A percentile compares a stretch with the other conserved stretches of the same genome.
Conservation (phyloP, 2,888 invertebrate genomes). For the Sylvicola cinctus region DNA sequence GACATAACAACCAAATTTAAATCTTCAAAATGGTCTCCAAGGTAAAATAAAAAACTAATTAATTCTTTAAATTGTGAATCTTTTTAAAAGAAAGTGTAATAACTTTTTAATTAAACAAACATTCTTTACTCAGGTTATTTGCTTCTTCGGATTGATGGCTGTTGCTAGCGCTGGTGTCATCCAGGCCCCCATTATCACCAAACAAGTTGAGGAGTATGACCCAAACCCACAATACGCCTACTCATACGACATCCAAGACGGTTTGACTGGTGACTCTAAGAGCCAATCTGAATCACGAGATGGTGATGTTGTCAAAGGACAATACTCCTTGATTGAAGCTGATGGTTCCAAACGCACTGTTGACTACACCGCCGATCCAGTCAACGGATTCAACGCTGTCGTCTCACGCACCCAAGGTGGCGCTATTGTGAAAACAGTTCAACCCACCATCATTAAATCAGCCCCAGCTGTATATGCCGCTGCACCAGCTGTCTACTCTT, state of each 20-base stretch:
- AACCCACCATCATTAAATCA: constrained; percentile 5
- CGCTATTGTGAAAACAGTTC: not conserved
- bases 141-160: constrained; percentile 14
- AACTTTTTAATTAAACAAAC: no score
- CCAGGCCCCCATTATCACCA: constrained; percentile 3
- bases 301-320: constrained; percentile 22
- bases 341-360: constrained; percentile 22
- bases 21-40: no score
- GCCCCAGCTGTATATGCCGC: constrained; percentile 4
- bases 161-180: constrained; percentile 15
- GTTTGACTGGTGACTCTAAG: constrained; percentile 21
- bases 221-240: constrained; percentile 21
- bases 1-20: no score
- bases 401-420: constrained; percentile 14
- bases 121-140: constrained; percentile 12
- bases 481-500: constrained; percentile 4
- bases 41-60: no score
- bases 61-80: not conserved
- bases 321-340: constrained; percentile 21
- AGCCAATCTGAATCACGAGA: constrained; percentile 21
- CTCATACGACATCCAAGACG: constrained; percentile 22
- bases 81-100: no score
- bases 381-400: constrained; percentile 23
- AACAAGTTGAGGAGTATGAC: constrained; percentile 13
- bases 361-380: constrained; percentile 19